A percentile compares a stretch with the other conserved stretches of the same genome.
These are phyloP conservation scores for Pandemis corylana DNA, from an alignment of 2,888 invertebrate genomes.

Conservation along the genomic window DNA sequence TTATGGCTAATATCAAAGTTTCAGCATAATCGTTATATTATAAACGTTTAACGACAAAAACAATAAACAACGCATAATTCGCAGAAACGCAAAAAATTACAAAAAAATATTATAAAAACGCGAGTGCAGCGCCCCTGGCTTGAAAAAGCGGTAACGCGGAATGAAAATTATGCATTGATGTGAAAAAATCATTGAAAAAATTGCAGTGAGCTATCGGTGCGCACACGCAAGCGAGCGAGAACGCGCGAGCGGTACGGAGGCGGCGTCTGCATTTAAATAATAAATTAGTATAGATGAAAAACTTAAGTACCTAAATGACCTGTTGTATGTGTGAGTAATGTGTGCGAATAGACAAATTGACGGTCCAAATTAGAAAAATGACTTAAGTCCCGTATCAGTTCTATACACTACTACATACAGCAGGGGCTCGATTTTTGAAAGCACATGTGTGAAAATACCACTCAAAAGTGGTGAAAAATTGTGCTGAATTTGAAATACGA, in stretches of 20 bases:
- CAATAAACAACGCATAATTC: slow-evolving; percentile 46
- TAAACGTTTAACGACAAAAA: slow-evolving; percentile 39
- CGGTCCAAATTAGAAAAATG: too few relatives aligned
- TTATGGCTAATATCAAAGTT: too few relatives aligned
- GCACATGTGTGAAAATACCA: too few relatives aligned
- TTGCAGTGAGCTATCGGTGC: slow-evolving; percentile 60
- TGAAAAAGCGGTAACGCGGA: slow-evolving; percentile 67
- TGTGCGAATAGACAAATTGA: too few relatives aligned
- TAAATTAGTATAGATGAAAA: neutral
- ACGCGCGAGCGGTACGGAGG: slow-evolving; percentile 39
- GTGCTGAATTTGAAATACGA: too few relatives aligned
- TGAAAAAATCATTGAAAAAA: slow-evolving; percentile 70
- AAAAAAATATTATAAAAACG: slow-evolving; percentile 54
- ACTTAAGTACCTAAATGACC: too few relatives aligned
- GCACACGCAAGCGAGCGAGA: slow-evolving; percentile 58
- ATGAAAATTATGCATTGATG: slow-evolving; percentile 71
- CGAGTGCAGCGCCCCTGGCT: slow-evolving; percentile 66
- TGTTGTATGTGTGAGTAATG: too few relatives aligned
- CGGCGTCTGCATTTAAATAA: slow-evolving; percentile 34
- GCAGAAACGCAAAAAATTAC: slow-evolving; percentile 41
- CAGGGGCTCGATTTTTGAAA: too few relatives aligned
- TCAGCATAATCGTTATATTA: too few relatives aligned
- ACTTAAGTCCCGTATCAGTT: too few relatives aligned
- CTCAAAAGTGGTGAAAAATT: too few relatives aligned
- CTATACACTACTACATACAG: too few relatives aligned